Evolutionary conservation across 2,797 vertebrate genomes (phyloP), one percentile per base, ranked within the genome.

Genomic region (Enteromius viviparus): DNA sequence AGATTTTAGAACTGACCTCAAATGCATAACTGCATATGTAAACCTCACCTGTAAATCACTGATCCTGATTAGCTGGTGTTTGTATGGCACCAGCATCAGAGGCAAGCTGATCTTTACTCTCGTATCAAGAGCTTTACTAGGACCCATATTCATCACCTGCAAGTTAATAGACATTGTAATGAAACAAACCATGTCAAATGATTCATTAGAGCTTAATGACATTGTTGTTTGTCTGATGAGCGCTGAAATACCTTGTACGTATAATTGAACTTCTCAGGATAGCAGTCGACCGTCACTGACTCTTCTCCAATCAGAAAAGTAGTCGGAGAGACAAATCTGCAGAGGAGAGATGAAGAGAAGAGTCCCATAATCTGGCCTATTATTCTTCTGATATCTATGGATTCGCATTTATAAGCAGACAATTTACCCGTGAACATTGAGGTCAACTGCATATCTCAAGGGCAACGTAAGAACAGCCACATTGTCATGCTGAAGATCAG

Each of bases 131-230:
- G 96, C 95, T 90, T 94, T 93, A 92, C 97, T 97, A 84, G 94
- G 95, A 82, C 97, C 98, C 6, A 91, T 92, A 90, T 95, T 99
- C 66, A 98, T 93, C 85, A 99, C 96, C 98, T 99, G 88, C 68
- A 82, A 85, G 55, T 60, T 81, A 86, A 85, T 51, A 45, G 89
- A 86, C 51, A 86, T 70, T 34, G 53, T 53, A 65, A 74, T 53
- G 10, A 82, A 64, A 65, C 60, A 37, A 26, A 62, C 45, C 45
- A 64, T 60, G 53, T 70, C 69, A 78, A 78, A 70, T 45, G 53
- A 71, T 69, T 83, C 51, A 78, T 78, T 83, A 78, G 51, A 23
- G 19, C 37, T 70, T 49, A 60, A 60, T 83, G 64, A 77, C 40
- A 70, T 60, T n/a, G 62, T 70, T 55, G 37, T 80, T 26, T 68